Evolutionary conservation across 1,140 invertebrate genomes (phyloP).

Genomic region (Drosophila busckii): DNA sequence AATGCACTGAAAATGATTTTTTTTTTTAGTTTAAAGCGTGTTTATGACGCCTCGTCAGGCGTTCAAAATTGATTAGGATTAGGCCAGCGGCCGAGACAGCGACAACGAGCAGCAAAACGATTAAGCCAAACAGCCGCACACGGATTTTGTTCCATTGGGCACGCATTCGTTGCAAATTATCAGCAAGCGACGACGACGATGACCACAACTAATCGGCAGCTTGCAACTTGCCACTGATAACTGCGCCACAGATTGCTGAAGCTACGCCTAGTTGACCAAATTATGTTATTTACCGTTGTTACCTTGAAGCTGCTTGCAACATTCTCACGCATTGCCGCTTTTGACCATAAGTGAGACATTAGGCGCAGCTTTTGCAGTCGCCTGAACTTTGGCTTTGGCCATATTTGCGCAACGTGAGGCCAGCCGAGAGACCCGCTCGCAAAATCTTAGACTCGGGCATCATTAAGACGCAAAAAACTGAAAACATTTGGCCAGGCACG

Average conservation of each 20-base stretch:
- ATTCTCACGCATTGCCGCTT: constrained; percentile 54
- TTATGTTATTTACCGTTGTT: too few relatives aligned
- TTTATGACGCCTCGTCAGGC: constrained; percentile 72
- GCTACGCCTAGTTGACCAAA: too few relatives aligned
- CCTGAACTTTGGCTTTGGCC: constrained; percentile 61
- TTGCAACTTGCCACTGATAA: constrained; percentile 19
- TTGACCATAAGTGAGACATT: constrained; percentile 67
- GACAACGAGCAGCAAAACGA: constrained; percentile 11
- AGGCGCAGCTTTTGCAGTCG: constrained; percentile 58
- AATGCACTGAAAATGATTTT: constrained; percentile 50
- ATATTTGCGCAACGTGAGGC: constrained; percentile 58
- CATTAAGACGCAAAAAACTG: constrained; percentile 71
- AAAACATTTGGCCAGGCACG: constrained; percentile 73
- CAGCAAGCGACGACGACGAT: constrained; percentile 40
- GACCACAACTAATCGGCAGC: constrained; percentile 20
- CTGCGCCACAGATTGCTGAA: not conserved
- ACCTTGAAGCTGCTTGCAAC: constrained; percentile 4
- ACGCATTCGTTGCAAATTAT: constrained; percentile 68
- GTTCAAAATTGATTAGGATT: constrained; percentile 73
- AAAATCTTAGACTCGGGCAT: constrained; percentile 47
- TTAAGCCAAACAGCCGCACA: constrained; percentile 20
- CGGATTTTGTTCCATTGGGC: constrained; percentile 30
- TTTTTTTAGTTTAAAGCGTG: constrained; percentile 39
- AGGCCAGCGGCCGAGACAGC: constrained; percentile 39
- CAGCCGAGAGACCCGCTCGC: constrained; percentile 4